Evolutionary conservation across 2,113 vertebrate species (phyloP), one percentile per base, ranked within the genome.

Genomic region (human): DNA sequence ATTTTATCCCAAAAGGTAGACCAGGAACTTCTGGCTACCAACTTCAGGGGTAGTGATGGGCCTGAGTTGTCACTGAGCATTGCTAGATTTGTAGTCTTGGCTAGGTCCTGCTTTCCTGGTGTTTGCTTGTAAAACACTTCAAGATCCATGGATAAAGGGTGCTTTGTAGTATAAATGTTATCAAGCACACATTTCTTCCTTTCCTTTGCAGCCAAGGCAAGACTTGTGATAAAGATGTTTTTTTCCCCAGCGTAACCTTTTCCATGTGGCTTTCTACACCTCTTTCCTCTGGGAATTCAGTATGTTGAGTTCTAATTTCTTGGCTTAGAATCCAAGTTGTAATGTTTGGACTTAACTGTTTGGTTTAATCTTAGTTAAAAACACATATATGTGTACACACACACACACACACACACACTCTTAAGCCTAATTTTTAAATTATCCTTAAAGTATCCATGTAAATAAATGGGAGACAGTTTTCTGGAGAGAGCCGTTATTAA

Each of bases 341-440:
- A 96, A n/a, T 22, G 14, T 97, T 97, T 94, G 92, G n/a, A 96
- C 59, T 75, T 94, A 96, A 96, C 89, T 95, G 59, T 97, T 96
- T 88, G 59, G 80, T 96, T 98, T 97, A 86, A 98, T 97, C 97
- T 59, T 97, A 97, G 79, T 96, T 96, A 76, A 97, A 96, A 23
- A 40, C n/a, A 50, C n/a, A 1, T 11, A 16, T 43, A 0, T 59
- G 14, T 43, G 11, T 43, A 75, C 6, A 8, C 30, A 35, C 27
- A 64, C 40, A 25, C 13, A 13, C 0, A 5, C n/a, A 43, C 18
- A 52, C 92, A 73, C n/a, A 43, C 11, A 52, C 92, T 70, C 35
- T 81, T 89, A 72, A 92, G 87, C 82, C 78, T 91, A 89, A 82
- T 98, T 98, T 27, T n/a, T 72, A 98, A 89, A 93, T 73, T 68